Percentiles rank a stretch among this genome's conserved stretches.
phyloP scores from a whole-genome alignment of 2,113 vertebrate genomes.

The Noctilio leporinus region DNA sequence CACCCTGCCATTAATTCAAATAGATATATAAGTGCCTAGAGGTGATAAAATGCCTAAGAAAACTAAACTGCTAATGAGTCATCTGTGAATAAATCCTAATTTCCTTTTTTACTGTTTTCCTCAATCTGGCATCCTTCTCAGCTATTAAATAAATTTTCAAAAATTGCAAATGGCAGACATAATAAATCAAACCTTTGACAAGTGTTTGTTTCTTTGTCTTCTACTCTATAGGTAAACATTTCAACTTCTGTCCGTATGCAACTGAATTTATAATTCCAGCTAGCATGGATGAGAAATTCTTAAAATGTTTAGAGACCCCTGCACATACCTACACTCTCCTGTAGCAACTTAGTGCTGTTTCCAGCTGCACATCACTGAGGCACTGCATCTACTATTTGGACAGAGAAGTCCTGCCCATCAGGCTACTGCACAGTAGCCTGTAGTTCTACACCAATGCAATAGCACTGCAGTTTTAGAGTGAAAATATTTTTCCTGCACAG shows the following conservation, averaged over 20 bases:
- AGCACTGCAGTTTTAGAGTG: neutral
- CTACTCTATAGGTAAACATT: neutral
- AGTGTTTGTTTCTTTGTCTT: neutral
- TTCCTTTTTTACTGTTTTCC: neutral
- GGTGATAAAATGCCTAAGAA: neutral
- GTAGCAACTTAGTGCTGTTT: neutral
- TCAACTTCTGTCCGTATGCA: neutral
- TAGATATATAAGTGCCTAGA: neutral
- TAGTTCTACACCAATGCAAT: fast-evolving
- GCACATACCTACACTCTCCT: neutral
- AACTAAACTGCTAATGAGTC: constrained; percentile 16
- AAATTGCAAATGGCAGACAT: neutral
- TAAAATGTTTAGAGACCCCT: neutral
- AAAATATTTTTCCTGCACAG: neutral
- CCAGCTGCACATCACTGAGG: neutral
- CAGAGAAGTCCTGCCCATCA: neutral
- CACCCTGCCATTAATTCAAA: neutral
- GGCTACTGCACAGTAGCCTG: fast-evolving
- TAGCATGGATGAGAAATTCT: neutral
- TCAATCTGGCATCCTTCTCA: constrained; percentile 24
- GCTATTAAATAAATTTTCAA: neutral
- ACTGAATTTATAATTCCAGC: neutral
- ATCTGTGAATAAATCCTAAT: neutral
- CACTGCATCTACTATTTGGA: fast-evolving
- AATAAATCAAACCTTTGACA: neutral